phyloP scores from a whole-genome alignment of 2,113 vertebrate species.

The Nematolebias whitei region DNA sequence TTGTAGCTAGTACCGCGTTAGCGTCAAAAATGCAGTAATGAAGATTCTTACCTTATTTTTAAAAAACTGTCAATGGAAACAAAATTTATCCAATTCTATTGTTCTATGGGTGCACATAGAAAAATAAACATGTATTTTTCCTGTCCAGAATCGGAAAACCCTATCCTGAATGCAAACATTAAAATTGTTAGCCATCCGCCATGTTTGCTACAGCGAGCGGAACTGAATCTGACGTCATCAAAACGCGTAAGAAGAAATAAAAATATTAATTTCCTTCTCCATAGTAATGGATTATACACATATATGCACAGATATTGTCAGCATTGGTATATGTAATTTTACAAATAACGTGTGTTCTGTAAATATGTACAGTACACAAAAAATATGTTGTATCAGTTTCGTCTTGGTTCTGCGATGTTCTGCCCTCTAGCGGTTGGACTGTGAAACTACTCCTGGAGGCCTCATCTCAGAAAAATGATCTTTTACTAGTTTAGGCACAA shows the following conservation, averaged over 20 bases:
- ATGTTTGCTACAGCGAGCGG: constrained; percentile 65
- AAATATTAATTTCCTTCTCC: not conserved
- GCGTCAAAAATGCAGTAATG: constrained; percentile 6
- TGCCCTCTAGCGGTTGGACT: no score
- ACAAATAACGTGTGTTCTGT: no score
- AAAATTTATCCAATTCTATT: not conserved
- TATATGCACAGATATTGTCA: no score
- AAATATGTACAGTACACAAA: no score
- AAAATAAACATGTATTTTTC: fast-evolving
- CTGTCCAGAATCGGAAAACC: not conserved
- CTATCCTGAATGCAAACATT: not conserved
- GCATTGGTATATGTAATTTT: no score
- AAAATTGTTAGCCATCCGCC: constrained; percentile 50
- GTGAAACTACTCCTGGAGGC: no score
- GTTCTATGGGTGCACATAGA: no score
- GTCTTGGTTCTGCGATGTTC: no score
- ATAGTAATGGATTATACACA: not conserved
- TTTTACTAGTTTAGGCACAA: no score
- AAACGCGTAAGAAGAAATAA: not conserved
- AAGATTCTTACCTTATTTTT: constrained; percentile 47
- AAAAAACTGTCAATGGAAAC: not conserved
- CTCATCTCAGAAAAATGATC: no score
- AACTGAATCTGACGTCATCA: constrained; percentile 33
- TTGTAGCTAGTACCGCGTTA: constrained; percentile 43
- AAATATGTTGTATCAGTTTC: no score